phyloP scores from a whole-genome alignment of 2,888 invertebrate genomes.

The Apodemia mormo region DNA sequence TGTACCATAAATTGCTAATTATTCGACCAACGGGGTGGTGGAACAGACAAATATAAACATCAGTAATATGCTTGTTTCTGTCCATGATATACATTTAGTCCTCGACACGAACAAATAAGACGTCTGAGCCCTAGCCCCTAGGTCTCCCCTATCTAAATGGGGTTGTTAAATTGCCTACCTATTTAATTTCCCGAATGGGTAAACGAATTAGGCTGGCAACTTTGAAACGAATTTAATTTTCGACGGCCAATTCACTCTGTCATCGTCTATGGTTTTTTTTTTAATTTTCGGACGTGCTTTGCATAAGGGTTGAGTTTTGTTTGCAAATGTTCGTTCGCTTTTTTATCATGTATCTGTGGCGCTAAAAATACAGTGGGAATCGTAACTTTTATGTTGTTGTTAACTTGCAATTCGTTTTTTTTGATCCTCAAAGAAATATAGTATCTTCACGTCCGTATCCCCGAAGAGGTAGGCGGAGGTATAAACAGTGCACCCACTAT shows the following conservation, averaged over 20 bases:
- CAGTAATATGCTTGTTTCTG: too few relatives aligned
- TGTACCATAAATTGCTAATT: too few relatives aligned
- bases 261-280: slow-evolving; percentile 29
- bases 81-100: too few relatives aligned
- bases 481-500: too few relatives aligned
- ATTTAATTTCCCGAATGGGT: slow-evolving; percentile 79
- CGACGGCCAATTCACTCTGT: slow-evolving; percentile 63
- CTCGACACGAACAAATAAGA: slow-evolving; percentile 52
- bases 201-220: slow-evolving; percentile 79
- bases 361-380: neutral
- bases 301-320: slow-evolving; percentile 15
- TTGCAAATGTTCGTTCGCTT: slow-evolving; percentile 4
- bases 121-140: slow-evolving; percentile 51
- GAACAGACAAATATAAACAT: too few relatives aligned
- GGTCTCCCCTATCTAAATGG: slow-evolving; percentile 66
- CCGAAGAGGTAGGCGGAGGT: too few relatives aligned
- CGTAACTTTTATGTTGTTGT: too few relatives aligned
- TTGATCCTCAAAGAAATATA: too few relatives aligned
- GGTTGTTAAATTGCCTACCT: slow-evolving; percentile 78
- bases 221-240: slow-evolving; percentile 77
- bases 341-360: neutral
- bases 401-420: too few relatives aligned
- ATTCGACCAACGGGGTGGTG: too few relatives aligned
- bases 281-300: slow-evolving; percentile 22
- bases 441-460: too few relatives aligned